These are phyloP conservation scores for Gymnobelideus leadbeateri DNA, from an alignment of 2,113 vertebrate species.

Conservation along the genomic window DNA sequence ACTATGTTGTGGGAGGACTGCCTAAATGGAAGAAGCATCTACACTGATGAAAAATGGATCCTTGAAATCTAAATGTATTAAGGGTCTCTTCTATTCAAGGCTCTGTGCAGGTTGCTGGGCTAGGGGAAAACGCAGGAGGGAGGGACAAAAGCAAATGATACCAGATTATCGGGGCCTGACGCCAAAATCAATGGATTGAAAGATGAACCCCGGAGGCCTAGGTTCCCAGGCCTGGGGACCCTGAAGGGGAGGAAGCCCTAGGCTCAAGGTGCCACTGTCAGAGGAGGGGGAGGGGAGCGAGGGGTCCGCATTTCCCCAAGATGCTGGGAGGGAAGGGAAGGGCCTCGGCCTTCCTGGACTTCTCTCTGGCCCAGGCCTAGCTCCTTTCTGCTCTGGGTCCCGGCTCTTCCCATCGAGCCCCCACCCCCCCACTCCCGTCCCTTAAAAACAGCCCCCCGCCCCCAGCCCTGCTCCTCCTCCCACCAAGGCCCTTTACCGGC, in stretches of 20 bases:
- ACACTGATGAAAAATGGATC: background rate
- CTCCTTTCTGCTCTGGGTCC: background rate
- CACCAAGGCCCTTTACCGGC: conserved; percentile 14
- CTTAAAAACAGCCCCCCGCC: conserved; percentile 54
- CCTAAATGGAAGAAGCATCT: background rate
- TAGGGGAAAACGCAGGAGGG: background rate
- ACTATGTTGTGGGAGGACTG: background rate
- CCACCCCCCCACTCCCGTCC: conserved; percentile 34
- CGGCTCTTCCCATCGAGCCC: background rate
- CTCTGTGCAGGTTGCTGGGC: background rate
- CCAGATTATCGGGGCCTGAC: background rate
- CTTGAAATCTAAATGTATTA: background rate
- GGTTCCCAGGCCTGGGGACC: background rate
- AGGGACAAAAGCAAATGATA: conserved; percentile 20
- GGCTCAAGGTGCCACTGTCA: background rate
- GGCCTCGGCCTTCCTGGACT: background rate
- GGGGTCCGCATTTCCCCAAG: background rate
- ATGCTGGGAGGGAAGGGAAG: background rate
- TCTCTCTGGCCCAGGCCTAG: background rate
- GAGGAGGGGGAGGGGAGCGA: background rate
- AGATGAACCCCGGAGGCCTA: background rate
- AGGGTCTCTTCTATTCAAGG: background rate
- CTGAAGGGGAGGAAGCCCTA: background rate
- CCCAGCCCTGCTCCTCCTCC: conserved; percentile 33
- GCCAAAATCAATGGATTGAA: background rate